Conservation (phyloP, 2,797 vertebrate genomes). For the Xiphorhynchus erythropygius region DNA sequence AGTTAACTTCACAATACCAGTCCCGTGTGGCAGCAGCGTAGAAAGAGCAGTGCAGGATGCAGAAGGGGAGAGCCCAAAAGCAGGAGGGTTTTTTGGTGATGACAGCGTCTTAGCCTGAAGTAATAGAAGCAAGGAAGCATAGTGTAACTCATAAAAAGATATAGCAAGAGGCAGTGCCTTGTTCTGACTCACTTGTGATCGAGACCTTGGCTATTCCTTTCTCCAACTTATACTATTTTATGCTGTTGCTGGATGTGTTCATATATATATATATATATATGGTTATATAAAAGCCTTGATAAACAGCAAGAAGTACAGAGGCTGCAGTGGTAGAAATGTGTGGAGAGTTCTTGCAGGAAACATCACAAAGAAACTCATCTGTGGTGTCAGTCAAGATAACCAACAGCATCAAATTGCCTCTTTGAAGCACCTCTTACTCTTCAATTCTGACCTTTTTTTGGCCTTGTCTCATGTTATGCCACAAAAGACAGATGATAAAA, state of each 20-base stretch:
- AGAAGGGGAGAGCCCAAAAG: neutral
- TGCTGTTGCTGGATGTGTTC: neutral
- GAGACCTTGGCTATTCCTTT: neutral
- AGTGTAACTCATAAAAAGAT: neutral
- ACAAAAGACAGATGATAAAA: neutral
- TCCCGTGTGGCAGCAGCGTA: neutral
- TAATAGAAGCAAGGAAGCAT: neutral
- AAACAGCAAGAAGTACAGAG: neutral
- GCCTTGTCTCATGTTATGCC: neutral
- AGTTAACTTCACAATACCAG: neutral
- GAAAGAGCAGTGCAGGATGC: neutral
- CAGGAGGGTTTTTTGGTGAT: neutral
- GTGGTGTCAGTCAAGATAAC: neutral
- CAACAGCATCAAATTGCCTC: neutral
- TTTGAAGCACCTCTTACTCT: neutral
- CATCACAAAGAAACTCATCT: neutral
- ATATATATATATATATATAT: neutral
- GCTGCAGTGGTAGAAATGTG: neutral
- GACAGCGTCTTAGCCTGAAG: neutral
- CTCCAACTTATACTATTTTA: neutral
- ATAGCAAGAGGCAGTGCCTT: neutral
- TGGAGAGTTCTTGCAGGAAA: neutral
- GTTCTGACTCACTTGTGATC: neutral
- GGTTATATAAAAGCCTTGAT: neutral
- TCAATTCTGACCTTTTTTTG: neutral